Evolutionary conservation across 1,140 invertebrate genomes (phyloP), one percentile per base, ranked within the genome.

Genomic region (Temnothorax longispinosus): DNA sequence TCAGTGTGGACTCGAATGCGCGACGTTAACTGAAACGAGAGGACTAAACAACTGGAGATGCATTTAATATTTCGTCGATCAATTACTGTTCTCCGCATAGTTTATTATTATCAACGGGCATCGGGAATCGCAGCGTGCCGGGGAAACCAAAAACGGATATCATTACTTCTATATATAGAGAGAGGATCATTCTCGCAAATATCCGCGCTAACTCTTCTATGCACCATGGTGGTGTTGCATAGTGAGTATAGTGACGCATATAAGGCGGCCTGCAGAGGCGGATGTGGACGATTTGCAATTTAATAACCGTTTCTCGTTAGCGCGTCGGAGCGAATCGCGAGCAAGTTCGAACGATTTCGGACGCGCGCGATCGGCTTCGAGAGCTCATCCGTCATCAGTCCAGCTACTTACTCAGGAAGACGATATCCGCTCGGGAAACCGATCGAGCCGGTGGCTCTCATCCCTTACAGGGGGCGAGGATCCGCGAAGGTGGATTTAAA

Each of bases 381-480:
- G 6, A 10, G 0, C 47, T 82, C 21, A 21, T 21, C 11, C 1
- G 27, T 27, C 27, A 27, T 41, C 38, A 2, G n/a, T 90, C 47
- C 47, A 60, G n/a, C 27, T 87, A 89, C 50, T 74, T 92, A 3
- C 85, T 21, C 21, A 27, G 3, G 7, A 86, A 90, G 44, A 41
- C 85, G 3, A 58, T 27, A 1, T 89, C 15, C 76, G 64, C 64
- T 38, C 38, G 47, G 11, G 38, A n/a, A 67, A 13, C 27, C 87
- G 18, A 69, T 92, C 18, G 41, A 69, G 4, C 54, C 74, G 2
- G 77, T 65, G n/a, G 77, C 1, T 27, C 56, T 44, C 35, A 58
- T 56, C 88, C 91, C 10, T 38, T 65, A 67, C 85, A 88, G 35
- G 88, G 88, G 88, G 88, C 90, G 90, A n/a, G 76, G 91, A 91